Percentiles rank a stretch among this genome's conserved stretches.
Evolutionary conservation across 2,888 invertebrate species (phyloP).

Genomic region (Oscheius sp.): DNA sequence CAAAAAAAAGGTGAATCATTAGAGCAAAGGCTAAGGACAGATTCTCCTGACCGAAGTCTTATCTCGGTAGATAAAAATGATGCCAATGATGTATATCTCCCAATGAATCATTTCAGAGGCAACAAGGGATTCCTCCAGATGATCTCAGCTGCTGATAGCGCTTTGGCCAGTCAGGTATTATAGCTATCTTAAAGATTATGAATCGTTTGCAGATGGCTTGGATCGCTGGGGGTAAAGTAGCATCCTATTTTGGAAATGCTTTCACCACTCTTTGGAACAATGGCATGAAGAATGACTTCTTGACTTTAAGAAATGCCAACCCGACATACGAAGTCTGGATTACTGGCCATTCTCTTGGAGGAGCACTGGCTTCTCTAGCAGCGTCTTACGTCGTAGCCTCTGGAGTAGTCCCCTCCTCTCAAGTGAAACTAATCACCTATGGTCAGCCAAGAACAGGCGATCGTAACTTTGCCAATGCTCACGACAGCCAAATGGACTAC

Average conservation of each 20-base stretch:
- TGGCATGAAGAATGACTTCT: constrained; percentile 58
- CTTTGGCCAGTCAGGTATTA: constrained; percentile 34
- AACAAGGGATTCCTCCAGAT: constrained; percentile 53
- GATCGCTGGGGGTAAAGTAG: constrained; percentile 36
- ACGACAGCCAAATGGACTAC: constrained; percentile 31
- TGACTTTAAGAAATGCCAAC: constrained; percentile 42
- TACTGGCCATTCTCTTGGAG: constrained; percentile 58
- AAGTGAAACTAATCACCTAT: constrained; percentile 55
- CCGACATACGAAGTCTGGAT: constrained; percentile 57
- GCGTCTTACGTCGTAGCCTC: constrained; percentile 46
- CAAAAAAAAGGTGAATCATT: background rate
- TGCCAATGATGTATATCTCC: background rate
- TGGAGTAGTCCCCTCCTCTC: constrained; percentile 26
- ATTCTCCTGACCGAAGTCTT: background rate
- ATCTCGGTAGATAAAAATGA: background rate
- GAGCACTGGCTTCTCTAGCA: constrained; percentile 55
- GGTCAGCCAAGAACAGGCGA: constrained; percentile 64
- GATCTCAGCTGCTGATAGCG: constrained; percentile 50
- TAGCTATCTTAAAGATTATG: background rate
- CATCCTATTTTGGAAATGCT: constrained; percentile 61
- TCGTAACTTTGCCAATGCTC: constrained; percentile 45
- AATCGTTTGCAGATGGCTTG: background rate
- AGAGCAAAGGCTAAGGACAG: background rate
- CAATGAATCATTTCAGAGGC: constrained; percentile 43
- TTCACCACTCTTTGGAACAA: constrained; percentile 54